Percentiles rank a stretch among this genome's conserved stretches.
Conservation (phyloP, 2,113 vertebrate genomes). For the Damaliscus lunatus region DNA sequence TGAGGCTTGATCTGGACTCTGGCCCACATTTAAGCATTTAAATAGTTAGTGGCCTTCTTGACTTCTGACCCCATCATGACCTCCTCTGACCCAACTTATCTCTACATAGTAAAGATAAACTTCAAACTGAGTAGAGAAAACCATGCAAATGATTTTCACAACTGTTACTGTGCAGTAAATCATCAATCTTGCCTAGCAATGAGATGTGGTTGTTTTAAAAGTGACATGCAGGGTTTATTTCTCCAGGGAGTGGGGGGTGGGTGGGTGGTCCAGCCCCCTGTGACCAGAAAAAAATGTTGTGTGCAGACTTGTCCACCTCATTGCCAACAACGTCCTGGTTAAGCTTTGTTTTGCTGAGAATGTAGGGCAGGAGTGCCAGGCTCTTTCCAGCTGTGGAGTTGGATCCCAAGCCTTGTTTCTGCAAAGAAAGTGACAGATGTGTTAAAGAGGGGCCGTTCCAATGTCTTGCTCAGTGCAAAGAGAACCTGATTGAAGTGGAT, state of each 20-base stretch:
- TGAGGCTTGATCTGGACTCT: background rate
- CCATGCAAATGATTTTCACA: background rate
- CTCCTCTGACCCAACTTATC: background rate
- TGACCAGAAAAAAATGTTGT: background rate
- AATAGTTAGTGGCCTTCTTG: background rate
- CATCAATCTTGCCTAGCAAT: background rate
- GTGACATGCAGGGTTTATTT: background rate
- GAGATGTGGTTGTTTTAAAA: background rate
- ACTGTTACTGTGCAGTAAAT: background rate
- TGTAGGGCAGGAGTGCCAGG: background rate
- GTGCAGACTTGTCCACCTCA: background rate
- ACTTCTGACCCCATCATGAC: background rate
- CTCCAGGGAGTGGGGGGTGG: background rate
- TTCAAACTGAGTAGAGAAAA: background rate
- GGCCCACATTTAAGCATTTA: background rate
- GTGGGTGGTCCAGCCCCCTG: background rate
- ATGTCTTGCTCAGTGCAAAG: background rate
- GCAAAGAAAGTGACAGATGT: background rate
- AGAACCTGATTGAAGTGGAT: background rate
- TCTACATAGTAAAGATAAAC: background rate
- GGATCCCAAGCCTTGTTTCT: background rate
- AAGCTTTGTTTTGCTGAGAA: background rate
- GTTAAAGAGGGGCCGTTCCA: background rate
- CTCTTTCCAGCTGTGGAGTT: background rate
- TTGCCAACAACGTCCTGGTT: background rate